Percentiles rank a stretch among this genome's conserved stretches.
These are phyloP conservation scores for Allobates femoralis DNA, from an alignment of 2,797 vertebrate genomes.

Conservation along the genomic window DNA sequence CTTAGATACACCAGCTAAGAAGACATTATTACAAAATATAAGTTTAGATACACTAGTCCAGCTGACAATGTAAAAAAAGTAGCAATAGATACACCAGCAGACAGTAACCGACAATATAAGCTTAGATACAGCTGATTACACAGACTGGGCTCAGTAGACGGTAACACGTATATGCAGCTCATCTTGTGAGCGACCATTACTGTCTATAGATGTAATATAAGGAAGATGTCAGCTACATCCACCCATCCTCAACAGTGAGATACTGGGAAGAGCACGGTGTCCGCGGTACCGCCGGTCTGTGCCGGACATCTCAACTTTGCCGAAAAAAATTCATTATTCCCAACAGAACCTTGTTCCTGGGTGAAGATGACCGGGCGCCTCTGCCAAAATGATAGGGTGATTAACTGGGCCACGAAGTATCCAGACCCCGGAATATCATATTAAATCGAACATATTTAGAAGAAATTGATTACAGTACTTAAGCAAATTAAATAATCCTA, in stretches of 20 bases:
- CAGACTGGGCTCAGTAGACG: not conserved
- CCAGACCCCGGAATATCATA: conserved; percentile 37
- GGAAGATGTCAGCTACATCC: no score
- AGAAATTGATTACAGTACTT: conserved; percentile 57
- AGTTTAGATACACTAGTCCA: not conserved
- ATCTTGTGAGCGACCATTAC: no score
- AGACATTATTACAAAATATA: not conserved
- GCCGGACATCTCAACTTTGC: not conserved
- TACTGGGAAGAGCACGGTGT: not conserved
- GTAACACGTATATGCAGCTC: no score
- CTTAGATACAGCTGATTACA: not conserved
- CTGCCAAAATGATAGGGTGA: conserved; percentile 40
- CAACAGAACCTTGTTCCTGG: conserved; percentile 22
- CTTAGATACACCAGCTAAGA: not conserved
- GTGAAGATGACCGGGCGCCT: conserved; percentile 24
- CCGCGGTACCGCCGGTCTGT: not conserved
- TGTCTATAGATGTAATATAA: no score
- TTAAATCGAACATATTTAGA: conserved; percentile 55
- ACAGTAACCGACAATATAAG: not conserved
- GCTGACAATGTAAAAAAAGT: not conserved
- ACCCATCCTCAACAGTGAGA: no score
- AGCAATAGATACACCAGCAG: no score
- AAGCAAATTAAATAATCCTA: conserved; percentile 57
- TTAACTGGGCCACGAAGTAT: conserved; percentile 15
- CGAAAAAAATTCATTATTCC: conserved; percentile 26